A percentile compares a stretch with the other conserved stretches of the same genome.
These are phyloP conservation scores for Microcebus ravelobensis DNA, from an alignment of 2,113 vertebrate species.

Conservation along the genomic window DNA sequence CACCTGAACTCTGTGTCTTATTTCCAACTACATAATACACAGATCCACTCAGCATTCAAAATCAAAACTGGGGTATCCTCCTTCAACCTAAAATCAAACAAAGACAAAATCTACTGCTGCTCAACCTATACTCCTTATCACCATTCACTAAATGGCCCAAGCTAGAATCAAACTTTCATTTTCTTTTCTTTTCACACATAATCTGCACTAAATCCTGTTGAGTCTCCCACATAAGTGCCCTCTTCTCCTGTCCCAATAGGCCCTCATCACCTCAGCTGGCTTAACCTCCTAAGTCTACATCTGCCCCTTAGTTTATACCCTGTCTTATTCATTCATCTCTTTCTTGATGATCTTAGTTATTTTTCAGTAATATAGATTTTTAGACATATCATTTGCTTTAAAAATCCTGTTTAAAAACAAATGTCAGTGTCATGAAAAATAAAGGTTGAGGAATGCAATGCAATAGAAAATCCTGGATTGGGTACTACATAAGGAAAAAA, in stretches of 20 bases:
- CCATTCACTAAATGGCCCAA: not conserved
- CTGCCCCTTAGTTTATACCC: not conserved
- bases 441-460: not conserved
- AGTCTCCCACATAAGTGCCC: not conserved
- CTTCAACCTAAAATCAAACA: not conserved
- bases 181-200: not conserved
- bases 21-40: not conserved
- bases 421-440: not conserved
- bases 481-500: not conserved
- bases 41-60: not conserved
- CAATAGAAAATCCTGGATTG: not conserved
- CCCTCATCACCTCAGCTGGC: not conserved
- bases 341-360: not conserved
- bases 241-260: not conserved
- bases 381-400: not conserved
- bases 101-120: not conserved
- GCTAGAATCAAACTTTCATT: not conserved
- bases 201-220: not conserved
- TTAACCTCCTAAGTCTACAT: not conserved
- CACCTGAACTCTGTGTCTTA: not conserved
- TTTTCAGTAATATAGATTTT: conserved; percentile 19
- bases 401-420: not conserved
- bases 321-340: not conserved
- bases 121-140: not conserved
- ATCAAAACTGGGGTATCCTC: not conserved